Percentiles rank a stretch among this genome's conserved stretches.
Evolutionary conservation across 2,113 vertebrate species (phyloP).

Genomic region (Oceanodroma tethys): DNA sequence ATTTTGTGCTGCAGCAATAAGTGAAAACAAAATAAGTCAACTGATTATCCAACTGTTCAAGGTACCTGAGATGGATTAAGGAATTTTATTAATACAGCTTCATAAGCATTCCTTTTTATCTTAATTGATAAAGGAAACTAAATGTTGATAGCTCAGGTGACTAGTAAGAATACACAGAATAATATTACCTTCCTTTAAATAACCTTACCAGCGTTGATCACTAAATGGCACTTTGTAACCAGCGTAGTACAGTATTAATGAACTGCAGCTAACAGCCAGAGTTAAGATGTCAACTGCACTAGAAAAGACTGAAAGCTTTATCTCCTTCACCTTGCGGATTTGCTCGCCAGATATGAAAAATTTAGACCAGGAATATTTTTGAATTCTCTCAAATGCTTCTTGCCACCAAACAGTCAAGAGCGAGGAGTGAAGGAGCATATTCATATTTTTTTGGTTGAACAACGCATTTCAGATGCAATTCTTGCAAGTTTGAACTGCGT

Average conservation of each 20-base stretch:
- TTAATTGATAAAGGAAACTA: neutral
- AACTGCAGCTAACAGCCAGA: neutral
- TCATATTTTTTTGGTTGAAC: fast-evolving
- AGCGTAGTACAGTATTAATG: neutral
- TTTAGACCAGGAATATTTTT: neutral
- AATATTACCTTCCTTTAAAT: neutral
- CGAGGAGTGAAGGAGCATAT: neutral
- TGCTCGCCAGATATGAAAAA: neutral
- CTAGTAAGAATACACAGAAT: neutral
- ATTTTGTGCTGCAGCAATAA: neutral
- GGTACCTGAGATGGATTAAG: neutral
- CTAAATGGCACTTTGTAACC: neutral
- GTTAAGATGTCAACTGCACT: neutral
- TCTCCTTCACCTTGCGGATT: neutral
- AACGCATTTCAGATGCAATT: neutral
- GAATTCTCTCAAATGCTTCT: neutral
- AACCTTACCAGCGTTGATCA: neutral
- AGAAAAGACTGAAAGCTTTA: neutral
- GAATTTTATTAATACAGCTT: neutral
- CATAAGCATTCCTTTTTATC: neutral
- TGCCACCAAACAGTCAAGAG: neutral
- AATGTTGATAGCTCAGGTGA: neutral
- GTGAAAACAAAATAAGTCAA: neutral
- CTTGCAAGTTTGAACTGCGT: neutral
- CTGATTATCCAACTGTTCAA: neutral